Evolutionary conservation across 2,888 invertebrate genomes (phyloP).

Genomic region (Lepetodrilus schrolli): DNA sequence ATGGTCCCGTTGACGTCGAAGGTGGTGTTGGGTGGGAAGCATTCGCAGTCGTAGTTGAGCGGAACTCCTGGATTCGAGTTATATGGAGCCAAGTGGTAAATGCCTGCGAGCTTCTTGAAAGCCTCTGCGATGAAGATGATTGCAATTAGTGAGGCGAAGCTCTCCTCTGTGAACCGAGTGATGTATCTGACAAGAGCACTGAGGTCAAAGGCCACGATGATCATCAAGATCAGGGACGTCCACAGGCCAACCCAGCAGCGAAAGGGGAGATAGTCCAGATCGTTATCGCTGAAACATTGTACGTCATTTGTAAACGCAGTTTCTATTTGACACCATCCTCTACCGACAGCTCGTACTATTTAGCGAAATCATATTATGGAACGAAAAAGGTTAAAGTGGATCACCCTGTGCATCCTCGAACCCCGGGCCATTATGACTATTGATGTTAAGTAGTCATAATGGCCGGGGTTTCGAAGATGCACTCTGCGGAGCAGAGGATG

Average conservation of each 20-base stretch:
- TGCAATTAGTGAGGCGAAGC: conserved; percentile 96
- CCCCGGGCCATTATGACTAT: no score
- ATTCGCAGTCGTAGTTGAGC: conserved; percentile 44
- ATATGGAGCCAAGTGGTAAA: conserved; percentile 10
- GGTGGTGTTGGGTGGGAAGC: conserved; percentile 42
- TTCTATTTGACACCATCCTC: no score
- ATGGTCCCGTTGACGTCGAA: conserved; percentile 25
- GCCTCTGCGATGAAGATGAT: conserved; percentile 88
- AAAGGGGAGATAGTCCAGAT: conserved; percentile 95
- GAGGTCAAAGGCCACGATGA: conserved; percentile 94
- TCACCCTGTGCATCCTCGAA: no score
- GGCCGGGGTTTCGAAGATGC: no score
- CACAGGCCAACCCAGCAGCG: conserved; percentile 97
- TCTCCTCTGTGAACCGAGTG: conserved; percentile 97
- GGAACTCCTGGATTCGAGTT: conserved; percentile 30
- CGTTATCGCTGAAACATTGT: conserved; percentile 79
- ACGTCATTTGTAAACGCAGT: no score
- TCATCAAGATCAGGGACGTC: conserved; percentile 89
- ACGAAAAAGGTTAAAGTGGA: no score
- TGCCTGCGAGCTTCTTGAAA: conserved; percentile 90
- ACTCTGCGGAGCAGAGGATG: no score
- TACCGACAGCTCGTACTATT: no score
- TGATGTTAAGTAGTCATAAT: no score
- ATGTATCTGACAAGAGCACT: conserved; percentile 97
- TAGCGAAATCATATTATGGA: no score